Percentiles rank a stretch among this genome's conserved stretches.
These are phyloP conservation scores for Buathra laborator DNA, from an alignment of 2,888 invertebrate species.

Conservation along the genomic window DNA sequence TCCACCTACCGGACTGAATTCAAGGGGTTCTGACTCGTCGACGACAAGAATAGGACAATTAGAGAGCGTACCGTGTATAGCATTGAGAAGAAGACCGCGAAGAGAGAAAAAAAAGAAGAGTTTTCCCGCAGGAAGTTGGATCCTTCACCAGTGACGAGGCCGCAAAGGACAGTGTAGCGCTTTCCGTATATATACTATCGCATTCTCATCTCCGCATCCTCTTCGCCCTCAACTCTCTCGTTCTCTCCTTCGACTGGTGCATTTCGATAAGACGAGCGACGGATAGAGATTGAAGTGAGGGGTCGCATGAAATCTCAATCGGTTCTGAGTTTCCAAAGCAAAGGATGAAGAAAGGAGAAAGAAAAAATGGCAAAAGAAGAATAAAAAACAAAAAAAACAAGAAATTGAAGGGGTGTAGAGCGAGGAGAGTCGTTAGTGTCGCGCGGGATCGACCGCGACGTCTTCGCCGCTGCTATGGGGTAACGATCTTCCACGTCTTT, in stretches of 20 bases:
- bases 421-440: conserved; percentile 66
- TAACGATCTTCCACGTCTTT: conserved; percentile 71
- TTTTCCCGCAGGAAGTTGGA: conserved; percentile 46
- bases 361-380: conserved; percentile 26
- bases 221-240: background rate
- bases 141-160: conserved; percentile 13
- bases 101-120: conserved; percentile 36
- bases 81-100: conserved; percentile 24
- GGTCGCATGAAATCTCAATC: conserved; percentile 67
- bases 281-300: conserved; percentile 59
- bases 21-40: conserved; percentile 32
- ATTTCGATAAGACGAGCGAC: conserved; percentile 47
- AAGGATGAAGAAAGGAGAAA: conserved; percentile 22
- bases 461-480: conserved; percentile 49
- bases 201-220: background rate
- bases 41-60: conserved; percentile 65
- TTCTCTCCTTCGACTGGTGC: conserved; percentile 2
- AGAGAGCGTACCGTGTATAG: conserved; percentile 32
- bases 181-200: background rate
- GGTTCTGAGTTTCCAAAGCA: conserved; percentile 33
- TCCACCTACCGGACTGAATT: conserved; percentile 24
- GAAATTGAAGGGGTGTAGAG: conserved; percentile 18
- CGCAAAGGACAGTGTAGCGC: background rate
- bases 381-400: conserved; percentile 24
- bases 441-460: conserved; percentile 58